Percentiles rank a stretch among this genome's conserved stretches.
Conservation (phyloP, 2,113 vertebrate species). For the Catagonus wagneri region DNA sequence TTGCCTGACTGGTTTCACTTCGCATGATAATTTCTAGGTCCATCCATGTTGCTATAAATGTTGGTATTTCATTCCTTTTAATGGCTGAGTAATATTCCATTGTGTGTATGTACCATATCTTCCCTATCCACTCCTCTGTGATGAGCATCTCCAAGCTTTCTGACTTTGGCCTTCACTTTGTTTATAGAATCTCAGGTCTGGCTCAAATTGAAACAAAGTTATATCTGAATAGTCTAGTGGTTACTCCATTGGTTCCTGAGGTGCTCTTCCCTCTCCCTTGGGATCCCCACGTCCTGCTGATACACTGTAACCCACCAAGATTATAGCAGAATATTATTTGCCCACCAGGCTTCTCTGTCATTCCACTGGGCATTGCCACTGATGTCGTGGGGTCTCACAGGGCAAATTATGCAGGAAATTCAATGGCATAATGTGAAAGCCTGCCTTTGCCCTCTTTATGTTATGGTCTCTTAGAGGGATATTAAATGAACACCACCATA, state of each 20-base stretch:
- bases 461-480: neutral
- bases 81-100: too few relatives aligned
- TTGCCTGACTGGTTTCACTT: too few relatives aligned
- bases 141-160: neutral
- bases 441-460: neutral
- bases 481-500: neutral
- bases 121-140: too few relatives aligned
- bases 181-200: neutral
- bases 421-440: neutral
- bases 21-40: too few relatives aligned
- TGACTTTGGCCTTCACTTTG: neutral
- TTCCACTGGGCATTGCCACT: neutral
- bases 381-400: neutral
- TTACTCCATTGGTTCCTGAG: neutral
- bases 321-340: neutral
- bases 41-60: too few relatives aligned
- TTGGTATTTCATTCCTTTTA: too few relatives aligned
- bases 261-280: neutral
- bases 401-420: neutral
- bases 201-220: neutral
- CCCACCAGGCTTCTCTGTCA: neutral
- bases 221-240: neutral
- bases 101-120: too few relatives aligned
- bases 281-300: neutral
- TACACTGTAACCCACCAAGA: rapidly evolving